Evolutionary conservation across 2,888 invertebrate genomes (phyloP).

Genomic region (Sinopyrophorus schimmeli): DNA sequence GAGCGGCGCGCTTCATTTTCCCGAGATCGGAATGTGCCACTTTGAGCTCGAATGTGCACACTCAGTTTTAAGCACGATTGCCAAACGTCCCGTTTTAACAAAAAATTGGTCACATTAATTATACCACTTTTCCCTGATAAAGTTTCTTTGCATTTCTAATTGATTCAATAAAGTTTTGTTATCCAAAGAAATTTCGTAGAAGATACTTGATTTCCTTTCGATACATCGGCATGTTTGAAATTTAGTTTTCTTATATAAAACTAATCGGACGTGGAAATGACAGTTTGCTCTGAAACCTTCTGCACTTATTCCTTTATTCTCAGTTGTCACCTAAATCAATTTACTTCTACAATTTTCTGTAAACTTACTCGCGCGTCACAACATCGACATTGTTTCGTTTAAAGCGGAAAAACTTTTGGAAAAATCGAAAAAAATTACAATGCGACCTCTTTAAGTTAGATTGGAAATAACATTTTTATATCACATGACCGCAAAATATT

Average conservation of each 20-base stretch:
- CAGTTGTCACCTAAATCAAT: constrained; percentile 19
- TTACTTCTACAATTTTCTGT: constrained; percentile 6
- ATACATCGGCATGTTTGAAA: constrained; percentile 5
- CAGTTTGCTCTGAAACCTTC: constrained; percentile 11
- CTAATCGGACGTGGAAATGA: constrained; percentile 25
- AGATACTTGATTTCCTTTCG: no score
- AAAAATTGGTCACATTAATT: no score
- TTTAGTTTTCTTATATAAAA: constrained; percentile 9
- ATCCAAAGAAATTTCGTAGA: no score
- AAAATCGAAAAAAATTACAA: not conserved
- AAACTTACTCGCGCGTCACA: constrained; percentile 1
- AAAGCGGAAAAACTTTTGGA: not conserved
- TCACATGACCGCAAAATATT: not conserved
- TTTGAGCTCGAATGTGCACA: no score
- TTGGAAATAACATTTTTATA: not conserved
- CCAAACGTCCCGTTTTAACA: no score
- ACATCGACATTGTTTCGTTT: constrained; percentile 7
- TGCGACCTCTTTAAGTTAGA: not conserved
- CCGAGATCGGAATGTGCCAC: no score
- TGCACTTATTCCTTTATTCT: constrained; percentile 18
- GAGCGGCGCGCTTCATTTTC: no score
- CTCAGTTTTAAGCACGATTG: no score
- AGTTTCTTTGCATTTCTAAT: no score
- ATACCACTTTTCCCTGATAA: no score
- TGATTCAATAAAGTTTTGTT: no score